Conservation (phyloP, 2,113 vertebrate species). For the Solea senegalensis region DNA sequence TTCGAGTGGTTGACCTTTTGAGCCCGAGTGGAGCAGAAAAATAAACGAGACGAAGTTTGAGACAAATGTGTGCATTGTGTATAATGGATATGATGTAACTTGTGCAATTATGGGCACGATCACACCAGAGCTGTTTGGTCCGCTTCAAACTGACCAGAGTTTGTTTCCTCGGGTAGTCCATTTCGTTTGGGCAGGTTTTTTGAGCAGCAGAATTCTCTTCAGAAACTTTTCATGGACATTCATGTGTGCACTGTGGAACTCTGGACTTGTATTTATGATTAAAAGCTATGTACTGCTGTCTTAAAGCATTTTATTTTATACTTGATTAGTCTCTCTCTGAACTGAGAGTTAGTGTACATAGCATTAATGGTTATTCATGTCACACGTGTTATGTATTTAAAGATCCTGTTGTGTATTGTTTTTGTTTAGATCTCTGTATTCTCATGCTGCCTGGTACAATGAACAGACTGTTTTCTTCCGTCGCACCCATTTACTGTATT, state of each 20-base stretch:
- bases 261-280: no score
- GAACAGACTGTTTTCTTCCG: no score
- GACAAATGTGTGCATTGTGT: neutral
- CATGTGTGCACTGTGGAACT: no score
- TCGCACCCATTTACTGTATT: neutral
- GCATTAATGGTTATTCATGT: neutral
- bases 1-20: slow-evolving; percentile 52
- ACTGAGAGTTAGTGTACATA: no score
- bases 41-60: slow-evolving; percentile 21
- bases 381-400: slow-evolving; percentile 13
- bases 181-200: no score
- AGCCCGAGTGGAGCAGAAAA: slow-evolving; percentile 17
- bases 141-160: no score
- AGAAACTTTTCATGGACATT: neutral
- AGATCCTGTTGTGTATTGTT: neutral
- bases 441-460: no score
- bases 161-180: no score
- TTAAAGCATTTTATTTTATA: slow-evolving; percentile 11
- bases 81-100: no score
- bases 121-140: no score
- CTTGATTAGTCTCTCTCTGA: slow-evolving; percentile 1
- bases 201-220: no score
- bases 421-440: neutral
- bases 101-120: no score
- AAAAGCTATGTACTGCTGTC: neutral